phyloP scores from a whole-genome alignment of 1,140 invertebrate species.

The Sycophila sp. region DNA sequence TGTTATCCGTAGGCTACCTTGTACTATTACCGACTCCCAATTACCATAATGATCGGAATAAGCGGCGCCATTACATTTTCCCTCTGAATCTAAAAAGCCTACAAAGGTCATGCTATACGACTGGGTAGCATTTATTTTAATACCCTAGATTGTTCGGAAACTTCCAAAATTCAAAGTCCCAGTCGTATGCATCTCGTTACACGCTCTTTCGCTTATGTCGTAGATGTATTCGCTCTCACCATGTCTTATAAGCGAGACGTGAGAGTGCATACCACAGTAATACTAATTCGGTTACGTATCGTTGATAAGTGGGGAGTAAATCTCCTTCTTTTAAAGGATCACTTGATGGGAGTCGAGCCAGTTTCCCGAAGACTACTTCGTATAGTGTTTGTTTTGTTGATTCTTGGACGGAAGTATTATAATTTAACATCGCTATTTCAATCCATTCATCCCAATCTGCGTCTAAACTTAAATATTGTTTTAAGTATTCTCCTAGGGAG shows the following conservation, averaged over 20 bases:
- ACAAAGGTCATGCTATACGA: no score
- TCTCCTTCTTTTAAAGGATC: neutral
- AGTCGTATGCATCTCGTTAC: no score
- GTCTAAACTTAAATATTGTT: conserved; percentile 41
- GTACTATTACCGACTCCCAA: neutral
- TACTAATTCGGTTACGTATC: neutral
- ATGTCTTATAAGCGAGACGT: no score
- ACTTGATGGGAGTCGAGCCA: conserved; percentile 33
- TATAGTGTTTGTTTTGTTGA: conserved; percentile 7
- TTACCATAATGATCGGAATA: neutral
- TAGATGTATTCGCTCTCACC: no score
- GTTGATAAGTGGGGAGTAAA: neutral
- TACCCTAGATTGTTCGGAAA: no score
- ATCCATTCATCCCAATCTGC: conserved; percentile 54
- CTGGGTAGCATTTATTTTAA: no score
- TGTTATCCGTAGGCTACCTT: neutral
- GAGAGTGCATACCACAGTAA: no score
- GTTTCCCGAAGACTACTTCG: conserved; percentile 29
- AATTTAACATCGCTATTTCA: conserved; percentile 3
- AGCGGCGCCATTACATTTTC: neutral
- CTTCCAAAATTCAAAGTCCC: no score
- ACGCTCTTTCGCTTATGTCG: no score
- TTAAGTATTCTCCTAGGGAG: conserved; percentile 44
- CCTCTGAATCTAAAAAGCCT: no score
- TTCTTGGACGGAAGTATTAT: conserved; percentile 16